These are phyloP conservation scores for Zaprionus inermis DNA, from an alignment of 1,140 invertebrate genomes.

Conservation along the genomic window DNA sequence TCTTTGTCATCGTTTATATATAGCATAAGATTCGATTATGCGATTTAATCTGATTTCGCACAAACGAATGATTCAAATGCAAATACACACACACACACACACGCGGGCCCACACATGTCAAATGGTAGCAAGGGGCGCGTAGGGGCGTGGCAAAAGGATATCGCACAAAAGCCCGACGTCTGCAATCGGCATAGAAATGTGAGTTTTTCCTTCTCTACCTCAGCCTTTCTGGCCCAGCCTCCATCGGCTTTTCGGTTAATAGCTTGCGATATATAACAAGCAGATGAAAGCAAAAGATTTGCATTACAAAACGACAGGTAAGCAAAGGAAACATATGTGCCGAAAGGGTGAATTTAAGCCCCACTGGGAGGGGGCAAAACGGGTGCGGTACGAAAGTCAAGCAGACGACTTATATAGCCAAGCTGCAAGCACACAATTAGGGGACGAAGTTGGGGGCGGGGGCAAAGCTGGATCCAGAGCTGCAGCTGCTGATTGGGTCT, in stretches of 20 bases:
- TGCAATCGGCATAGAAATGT: conserved; percentile 68
- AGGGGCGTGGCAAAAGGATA: conserved; percentile 21
- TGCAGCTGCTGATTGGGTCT: conserved; percentile 38
- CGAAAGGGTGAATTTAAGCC: conserved; percentile 38
- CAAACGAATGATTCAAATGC: conserved; percentile 83
- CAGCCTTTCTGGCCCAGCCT: background rate
- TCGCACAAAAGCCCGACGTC: conserved; percentile 27
- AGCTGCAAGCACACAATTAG: conserved; percentile 37
- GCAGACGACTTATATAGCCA: conserved; percentile 39
- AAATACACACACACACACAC: conserved; percentile 54
- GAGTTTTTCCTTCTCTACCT: conserved; percentile 26
- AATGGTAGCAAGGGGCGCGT: conserved; percentile 5
- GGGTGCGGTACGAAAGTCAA: conserved; percentile 7
- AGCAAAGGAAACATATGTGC: conserved; percentile 38
- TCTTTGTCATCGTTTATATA: conserved; percentile 78
- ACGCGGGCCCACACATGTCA: conserved; percentile 18
- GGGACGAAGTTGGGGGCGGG: background rate
- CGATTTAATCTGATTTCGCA: conserved; percentile 83
- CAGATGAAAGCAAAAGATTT: conserved; percentile 81
- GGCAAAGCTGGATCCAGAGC: background rate
- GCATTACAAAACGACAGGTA: conserved; percentile 80
- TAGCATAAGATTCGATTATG: conserved; percentile 79
- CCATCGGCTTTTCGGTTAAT: conserved; percentile 61
- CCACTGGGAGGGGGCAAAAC: background rate
- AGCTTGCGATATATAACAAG: conserved; percentile 80